phyloP scores from a whole-genome alignment of 2,888 invertebrate genomes.

The Leistus spinibarbis region DNA sequence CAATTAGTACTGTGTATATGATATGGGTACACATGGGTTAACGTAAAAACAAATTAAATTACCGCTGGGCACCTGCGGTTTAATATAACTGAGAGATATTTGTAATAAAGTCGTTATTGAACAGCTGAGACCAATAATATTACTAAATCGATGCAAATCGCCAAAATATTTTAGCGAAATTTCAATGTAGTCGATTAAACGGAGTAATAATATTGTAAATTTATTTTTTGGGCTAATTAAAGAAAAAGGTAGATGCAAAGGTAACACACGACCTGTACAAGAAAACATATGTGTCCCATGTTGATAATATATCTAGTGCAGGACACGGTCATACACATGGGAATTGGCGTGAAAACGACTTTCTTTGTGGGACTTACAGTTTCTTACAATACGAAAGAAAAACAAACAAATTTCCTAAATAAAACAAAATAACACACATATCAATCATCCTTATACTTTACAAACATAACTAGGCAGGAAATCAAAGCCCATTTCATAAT shows the following conservation, averaged over 20 bases:
- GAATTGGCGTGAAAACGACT: conserved; percentile 7
- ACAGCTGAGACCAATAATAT: neutral
- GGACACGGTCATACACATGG: neutral
- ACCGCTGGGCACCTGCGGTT: neutral
- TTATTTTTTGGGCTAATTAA: neutral
- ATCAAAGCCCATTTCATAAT: too few species aligned
- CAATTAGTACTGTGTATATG: too few species aligned
- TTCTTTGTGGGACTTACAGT: neutral
- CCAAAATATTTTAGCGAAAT: too few species aligned
- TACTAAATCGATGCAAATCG: neutral
- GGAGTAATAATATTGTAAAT: too few species aligned
- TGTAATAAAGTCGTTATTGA: neutral
- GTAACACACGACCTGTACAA: neutral
- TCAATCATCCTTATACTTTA: neutral
- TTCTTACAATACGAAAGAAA: neutral
- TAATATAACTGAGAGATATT: neutral
- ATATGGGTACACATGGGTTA: too few species aligned
- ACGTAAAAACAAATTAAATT: neutral
- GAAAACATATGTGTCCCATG: conserved; percentile 1
- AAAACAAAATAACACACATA: neutral
- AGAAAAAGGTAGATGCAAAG: neutral
- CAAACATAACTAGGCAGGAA: neutral
- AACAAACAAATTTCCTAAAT: neutral
- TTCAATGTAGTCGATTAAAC: too few species aligned
- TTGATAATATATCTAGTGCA: conserved; percentile 10